Percentiles rank a stretch among this genome's conserved stretches.
Conservation (phyloP, 2,888 invertebrate species). For the Agrochola litura region DNA sequence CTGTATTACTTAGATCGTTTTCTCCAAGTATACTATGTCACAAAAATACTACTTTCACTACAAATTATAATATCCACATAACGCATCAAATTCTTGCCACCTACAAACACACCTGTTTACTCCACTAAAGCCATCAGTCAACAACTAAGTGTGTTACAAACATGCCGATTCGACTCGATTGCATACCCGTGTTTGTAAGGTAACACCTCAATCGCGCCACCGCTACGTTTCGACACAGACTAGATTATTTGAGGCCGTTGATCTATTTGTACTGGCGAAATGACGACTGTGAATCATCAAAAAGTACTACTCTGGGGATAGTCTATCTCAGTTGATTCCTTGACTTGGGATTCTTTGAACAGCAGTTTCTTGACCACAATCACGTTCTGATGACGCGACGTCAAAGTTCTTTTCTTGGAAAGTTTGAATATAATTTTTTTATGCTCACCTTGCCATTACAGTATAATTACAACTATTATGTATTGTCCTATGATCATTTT, state of each 20-base stretch:
- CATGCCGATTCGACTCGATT: constrained; percentile 42
- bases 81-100: constrained; percentile 20
- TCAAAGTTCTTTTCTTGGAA: background rate
- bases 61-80: background rate
- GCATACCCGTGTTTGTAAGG: constrained; percentile 59
- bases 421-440: background rate
- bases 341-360: background rate
- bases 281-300: constrained; percentile 18
- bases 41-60: background rate
- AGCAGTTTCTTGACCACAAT: background rate
- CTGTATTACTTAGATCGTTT: background rate
- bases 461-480: too few species aligned
- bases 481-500: too few species aligned
- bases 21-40: background rate
- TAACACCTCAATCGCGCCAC: constrained; percentile 65
- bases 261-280: constrained; percentile 46
- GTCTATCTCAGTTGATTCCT: constrained; percentile 1
- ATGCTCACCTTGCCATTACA: background rate
- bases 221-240: constrained; percentile 35
- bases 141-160: constrained; percentile 40
- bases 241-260: constrained; percentile 42
- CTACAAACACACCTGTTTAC: constrained; percentile 26
- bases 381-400: background rate
- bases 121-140: constrained; percentile 22
- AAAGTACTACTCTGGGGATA: background rate